These are phyloP conservation scores for Notothenia rossii DNA, from an alignment of 2,113 vertebrate genomes.

Conservation along the genomic window DNA sequence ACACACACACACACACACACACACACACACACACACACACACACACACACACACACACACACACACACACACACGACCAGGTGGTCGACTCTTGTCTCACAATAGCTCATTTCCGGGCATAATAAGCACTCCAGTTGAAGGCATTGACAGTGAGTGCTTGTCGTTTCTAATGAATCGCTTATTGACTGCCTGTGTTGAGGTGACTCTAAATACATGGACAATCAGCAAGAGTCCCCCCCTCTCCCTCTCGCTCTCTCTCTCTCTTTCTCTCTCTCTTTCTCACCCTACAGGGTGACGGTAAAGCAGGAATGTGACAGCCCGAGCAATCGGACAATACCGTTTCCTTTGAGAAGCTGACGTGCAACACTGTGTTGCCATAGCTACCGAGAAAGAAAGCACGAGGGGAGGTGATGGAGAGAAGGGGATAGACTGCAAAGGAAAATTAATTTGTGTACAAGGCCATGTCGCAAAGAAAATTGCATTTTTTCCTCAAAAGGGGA, in stretches of 20 bases:
- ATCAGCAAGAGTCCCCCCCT: conserved; percentile 18
- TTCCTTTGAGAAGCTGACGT: conserved; percentile 73
- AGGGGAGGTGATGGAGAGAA: conserved; percentile 46
- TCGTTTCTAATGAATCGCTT: conserved; percentile 69
- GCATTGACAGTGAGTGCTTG: conserved; percentile 57
- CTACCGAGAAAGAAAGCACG: conserved; percentile 67
- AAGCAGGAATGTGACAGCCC: conserved; percentile 64
- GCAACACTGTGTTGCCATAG: conserved; percentile 78
- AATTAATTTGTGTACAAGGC: conserved; percentile 77
- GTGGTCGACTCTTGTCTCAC: conserved; percentile 63
- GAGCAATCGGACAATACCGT: conserved; percentile 64
- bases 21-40: conserved; percentile 5
- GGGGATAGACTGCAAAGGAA: conserved; percentile 60
- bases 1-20: conserved; percentile 2
- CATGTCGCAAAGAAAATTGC: conserved; percentile 68
- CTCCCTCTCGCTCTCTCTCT: background rate
- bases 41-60: conserved; percentile 13
- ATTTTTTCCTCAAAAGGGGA: conserved; percentile 59
- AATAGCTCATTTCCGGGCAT: conserved; percentile 68
- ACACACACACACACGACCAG: conserved; percentile 49
- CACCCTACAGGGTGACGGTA: conserved; percentile 36
- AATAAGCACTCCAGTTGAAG: conserved; percentile 62
- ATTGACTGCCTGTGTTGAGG: conserved; percentile 60
- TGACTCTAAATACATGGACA: conserved; percentile 47
- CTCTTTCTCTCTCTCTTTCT: background rate